Evolutionary conservation across 2,888 invertebrate genomes (phyloP), one percentile per base, ranked within the genome.

Genomic region (Celastrina argiolus): DNA sequence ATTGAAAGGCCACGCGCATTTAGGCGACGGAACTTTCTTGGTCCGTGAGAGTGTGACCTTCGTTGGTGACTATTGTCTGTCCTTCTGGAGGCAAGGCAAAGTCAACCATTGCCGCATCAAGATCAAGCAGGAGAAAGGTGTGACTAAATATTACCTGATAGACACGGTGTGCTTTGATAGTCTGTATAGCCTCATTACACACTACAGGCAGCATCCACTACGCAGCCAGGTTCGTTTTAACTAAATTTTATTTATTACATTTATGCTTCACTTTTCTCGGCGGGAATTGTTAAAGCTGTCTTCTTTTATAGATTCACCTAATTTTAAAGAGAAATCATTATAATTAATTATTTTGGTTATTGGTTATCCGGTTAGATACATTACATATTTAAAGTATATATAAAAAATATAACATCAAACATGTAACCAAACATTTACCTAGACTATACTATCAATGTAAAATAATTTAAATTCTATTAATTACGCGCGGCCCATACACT

Each of bases 41-140:
- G 98, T 99, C 0, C 92, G 98, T 36, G 97, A 97, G 74, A 98
- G 98, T 80, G 97, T 97, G 31, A 98, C 98, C 0, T 98, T 98
- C 85, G 97, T 98, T 0, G 98, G 98, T 0, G 98, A 98, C 83
- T 98, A 98, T 81, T 97, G 98, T 70, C 88, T 99, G 31, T 98
- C 98, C 0, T 98, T 99, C 87, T 97, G 97, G 98, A 93, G 98
- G 14, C 94, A 95, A 75, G 96, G 96, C 56, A 94, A 95, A 78
- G 97, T 97, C 0, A 97, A 97, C 83, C 98, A 98, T 81, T 98
- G 98, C 81, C 93, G 98, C 59, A 98, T 98, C 69, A 95, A 96
- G 79, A 92, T 97, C 64, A 96, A 96, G 77, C 97, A 97, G 79
- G 97, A 97, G 70, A 94, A 95, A 76, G 98, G 98, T 5, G 92